A percentile compares a stretch with the other conserved stretches of the same genome.
Evolutionary conservation across 2,113 vertebrate species (phyloP).

Genomic region (Solenodon paradoxus): DNA sequence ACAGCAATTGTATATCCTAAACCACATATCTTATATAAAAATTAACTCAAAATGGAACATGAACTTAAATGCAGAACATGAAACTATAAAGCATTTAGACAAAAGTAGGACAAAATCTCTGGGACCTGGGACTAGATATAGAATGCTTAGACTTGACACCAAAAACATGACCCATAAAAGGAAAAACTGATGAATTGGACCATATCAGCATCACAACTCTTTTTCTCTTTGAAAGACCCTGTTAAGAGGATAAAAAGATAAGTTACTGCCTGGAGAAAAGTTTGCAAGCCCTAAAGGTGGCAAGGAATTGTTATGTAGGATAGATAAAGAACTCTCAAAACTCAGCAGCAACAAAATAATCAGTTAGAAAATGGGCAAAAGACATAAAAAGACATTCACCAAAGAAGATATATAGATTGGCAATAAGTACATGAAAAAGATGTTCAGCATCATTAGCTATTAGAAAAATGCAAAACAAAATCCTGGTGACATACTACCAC

Average conservation of each 20-base stretch:
- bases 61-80: not conserved
- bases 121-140: not conserved
- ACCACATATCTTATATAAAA: constrained; percentile 5
- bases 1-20: not conserved
- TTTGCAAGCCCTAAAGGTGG: not conserved
- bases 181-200: too few relatives aligned
- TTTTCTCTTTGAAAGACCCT: too few relatives aligned
- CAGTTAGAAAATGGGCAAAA: constrained; percentile 12
- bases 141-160: constrained; percentile 1
- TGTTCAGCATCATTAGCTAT: not conserved
- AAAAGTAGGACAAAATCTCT: not conserved
- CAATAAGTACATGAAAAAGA: not conserved
- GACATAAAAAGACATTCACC: not conserved
- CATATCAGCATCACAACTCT: too few relatives aligned
- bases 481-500: not conserved
- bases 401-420: not conserved
- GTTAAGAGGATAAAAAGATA: too few relatives aligned
- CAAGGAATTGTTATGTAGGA: not conserved
- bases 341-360: not conserved
- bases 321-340: constrained; percentile 1
- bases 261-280: too few relatives aligned
- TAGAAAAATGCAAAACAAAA: not conserved
- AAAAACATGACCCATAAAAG: too few relatives aligned
- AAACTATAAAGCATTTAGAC: not conserved
- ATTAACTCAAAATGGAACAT: not conserved